These are phyloP conservation scores for Orius insidiosus DNA, from an alignment of 1,140 invertebrate genomes.

Conservation along the genomic window DNA sequence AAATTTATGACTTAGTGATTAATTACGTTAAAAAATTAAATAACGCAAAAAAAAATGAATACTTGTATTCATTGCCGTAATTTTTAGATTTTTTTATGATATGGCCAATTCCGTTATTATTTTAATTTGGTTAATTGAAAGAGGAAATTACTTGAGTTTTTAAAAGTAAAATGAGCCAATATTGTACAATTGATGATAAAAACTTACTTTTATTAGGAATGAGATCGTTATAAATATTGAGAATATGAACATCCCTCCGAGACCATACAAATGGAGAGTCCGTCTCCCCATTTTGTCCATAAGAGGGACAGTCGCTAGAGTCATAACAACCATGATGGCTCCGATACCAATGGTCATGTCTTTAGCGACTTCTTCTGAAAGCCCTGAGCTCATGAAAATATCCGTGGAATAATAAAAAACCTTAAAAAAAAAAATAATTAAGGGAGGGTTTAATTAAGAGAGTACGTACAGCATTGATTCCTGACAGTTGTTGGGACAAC, in stretches of 20 bases:
- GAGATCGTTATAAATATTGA: constrained; percentile 95
- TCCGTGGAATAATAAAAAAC: constrained; percentile 94
- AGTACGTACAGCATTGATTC: constrained; percentile 79
- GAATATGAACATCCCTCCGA: constrained; percentile 94
- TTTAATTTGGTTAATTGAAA: no score
- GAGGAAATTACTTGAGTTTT: no score
- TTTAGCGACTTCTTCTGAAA: constrained; percentile 68
- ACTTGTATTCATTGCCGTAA: no score
- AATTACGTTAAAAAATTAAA: no score
- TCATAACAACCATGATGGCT: constrained; percentile 90
- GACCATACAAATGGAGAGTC: constrained; percentile 86
- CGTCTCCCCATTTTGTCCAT: constrained; percentile 89
- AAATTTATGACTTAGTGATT: no score
- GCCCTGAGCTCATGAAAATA: constrained; percentile 74
- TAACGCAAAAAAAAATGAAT: no score
- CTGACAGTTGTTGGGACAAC: constrained; percentile 92
- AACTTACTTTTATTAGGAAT: constrained; percentile 73
- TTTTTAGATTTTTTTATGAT: no score
- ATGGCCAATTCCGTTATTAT: no score
- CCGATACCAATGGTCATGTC: constrained; percentile 95
- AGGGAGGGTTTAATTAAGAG: not conserved
- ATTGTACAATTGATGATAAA: not conserved
- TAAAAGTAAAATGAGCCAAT: no score
- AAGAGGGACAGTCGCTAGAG: constrained; percentile 84
- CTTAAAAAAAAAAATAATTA: constrained; percentile 29